Percentiles rank a stretch among this genome's conserved stretches.
Evolutionary conservation across 1,140 invertebrate genomes (phyloP).

Genomic region (Apis florea): DNA sequence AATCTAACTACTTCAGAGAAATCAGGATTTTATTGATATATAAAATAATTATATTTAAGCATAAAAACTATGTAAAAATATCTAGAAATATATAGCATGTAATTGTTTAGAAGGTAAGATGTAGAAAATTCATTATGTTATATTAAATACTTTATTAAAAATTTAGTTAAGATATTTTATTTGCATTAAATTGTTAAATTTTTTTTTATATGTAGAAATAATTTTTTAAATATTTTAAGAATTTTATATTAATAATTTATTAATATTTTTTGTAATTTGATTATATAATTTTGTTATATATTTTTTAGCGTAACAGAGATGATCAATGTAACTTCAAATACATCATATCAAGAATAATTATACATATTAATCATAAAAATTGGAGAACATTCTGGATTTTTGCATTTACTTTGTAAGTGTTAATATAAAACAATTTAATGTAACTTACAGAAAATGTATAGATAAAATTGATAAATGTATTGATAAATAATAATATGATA

Average conservation of each 20-base stretch:
- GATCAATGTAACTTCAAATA: conserved; percentile 90
- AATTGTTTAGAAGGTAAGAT: background rate
- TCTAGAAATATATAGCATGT: conserved; percentile 42
- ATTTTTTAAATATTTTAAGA: conserved; percentile 27
- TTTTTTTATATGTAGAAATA: conserved; percentile 32
- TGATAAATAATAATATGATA: no score
- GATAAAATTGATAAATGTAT: no score
- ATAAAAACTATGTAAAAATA: background rate
- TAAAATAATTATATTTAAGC: background rate
- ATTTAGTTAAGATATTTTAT: conserved; percentile 47
- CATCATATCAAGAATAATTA: conserved; percentile 82
- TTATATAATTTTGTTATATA: conserved; percentile 59
- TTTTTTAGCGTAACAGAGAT: conserved; percentile 88
- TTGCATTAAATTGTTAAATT: conserved; percentile 35
- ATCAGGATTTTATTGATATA: background rate
- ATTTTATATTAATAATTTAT: conserved; percentile 27
- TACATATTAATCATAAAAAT: background rate
- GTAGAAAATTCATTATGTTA: conserved; percentile 1
- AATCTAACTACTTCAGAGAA: conserved; percentile 11
- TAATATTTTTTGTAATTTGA: background rate
- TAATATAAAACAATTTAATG: conserved; percentile 10
- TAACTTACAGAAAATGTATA: background rate
- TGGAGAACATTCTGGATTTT: conserved; percentile 11
- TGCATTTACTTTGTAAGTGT: conserved; percentile 50
- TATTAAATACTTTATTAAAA: conserved; percentile 29